Conservation (phyloP, 2,888 invertebrate genomes). For the Tholera decimalis region DNA sequence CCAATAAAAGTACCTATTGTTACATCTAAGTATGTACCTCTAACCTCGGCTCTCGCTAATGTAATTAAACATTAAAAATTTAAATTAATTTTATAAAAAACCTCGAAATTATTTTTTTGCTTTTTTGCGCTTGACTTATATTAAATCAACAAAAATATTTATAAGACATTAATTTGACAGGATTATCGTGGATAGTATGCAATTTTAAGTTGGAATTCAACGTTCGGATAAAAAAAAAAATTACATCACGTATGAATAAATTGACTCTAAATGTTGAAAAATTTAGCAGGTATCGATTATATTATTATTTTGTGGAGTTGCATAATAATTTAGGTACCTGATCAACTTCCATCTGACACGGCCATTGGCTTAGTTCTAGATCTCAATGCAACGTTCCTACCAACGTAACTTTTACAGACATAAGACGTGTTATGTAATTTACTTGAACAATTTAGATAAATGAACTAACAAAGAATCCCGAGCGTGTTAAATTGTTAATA, state of each 20-base stretch:
- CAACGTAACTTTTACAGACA: slow-evolving; percentile 27
- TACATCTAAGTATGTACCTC: no score
- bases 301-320: slow-evolving; percentile 14
- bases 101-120: no score
- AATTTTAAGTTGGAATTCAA: neutral
- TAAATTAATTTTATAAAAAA: no score
- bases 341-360: slow-evolving; percentile 47
- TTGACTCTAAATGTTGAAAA: slow-evolving; percentile 1
- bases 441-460: slow-evolving; percentile 42
- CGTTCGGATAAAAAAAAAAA: neutral
- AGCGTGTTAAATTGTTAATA: slow-evolving; percentile 50
- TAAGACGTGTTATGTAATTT: slow-evolving; percentile 41
- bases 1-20: no score
- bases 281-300: slow-evolving; percentile 8
- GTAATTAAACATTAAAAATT: no score
- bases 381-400: slow-evolving; percentile 17
- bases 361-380: slow-evolving; percentile 26
- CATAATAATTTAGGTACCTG: slow-evolving; percentile 29
- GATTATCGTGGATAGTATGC: neutral
- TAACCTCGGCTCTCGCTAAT: no score
- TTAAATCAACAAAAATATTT: neutral
- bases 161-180: neutral
- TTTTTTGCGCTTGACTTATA: no score
- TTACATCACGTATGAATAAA: neutral
- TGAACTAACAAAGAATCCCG: slow-evolving; percentile 51